Conservation (phyloP, 1,140 invertebrate species). For the Scaptodrosophila lebanonensis region DNA sequence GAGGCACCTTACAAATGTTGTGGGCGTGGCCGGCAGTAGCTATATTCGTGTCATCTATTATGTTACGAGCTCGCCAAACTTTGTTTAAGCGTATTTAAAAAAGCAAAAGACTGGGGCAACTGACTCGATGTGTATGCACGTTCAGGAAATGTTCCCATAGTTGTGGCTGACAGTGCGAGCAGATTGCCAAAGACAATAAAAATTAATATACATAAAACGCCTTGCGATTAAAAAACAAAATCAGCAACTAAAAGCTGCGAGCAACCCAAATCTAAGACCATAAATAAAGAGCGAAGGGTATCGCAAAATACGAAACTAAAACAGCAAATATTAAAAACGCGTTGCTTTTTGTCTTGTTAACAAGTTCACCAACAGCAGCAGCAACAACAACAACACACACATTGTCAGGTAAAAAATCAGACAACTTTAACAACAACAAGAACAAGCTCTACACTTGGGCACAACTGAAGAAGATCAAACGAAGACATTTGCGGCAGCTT, state of each 20-base stretch:
- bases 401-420: conserved; percentile 47
- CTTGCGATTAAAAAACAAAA: conserved; percentile 23
- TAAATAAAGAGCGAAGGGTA: conserved; percentile 58
- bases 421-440: conserved; percentile 14
- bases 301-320: conserved; percentile 19
- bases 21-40: conserved; percentile 59
- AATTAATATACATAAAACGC: conserved; percentile 67
- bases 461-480: conserved; percentile 54
- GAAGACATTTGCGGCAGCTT: conserved; percentile 69
- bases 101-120: conserved; percentile 74
- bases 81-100: too few relatives aligned
- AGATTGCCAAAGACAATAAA: conserved; percentile 59
- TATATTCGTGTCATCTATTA: too few relatives aligned
- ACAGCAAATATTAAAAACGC: conserved; percentile 55
- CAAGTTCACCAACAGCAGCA: conserved; percentile 61
- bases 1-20: conserved; percentile 30
- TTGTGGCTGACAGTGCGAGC: conserved; percentile 53
- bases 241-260: conserved; percentile 4
- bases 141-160: conserved; percentile 52
- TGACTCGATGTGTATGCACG: conserved; percentile 34
- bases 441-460: conserved; percentile 42
- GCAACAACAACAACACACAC: conserved; percentile 9
- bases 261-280: conserved; percentile 66
- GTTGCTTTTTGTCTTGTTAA: conserved; percentile 54
- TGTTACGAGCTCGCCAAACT: too few relatives aligned